A percentile compares a stretch with the other conserved stretches of the same genome.
Evolutionary conservation across 2,797 vertebrate genomes (phyloP).

Genomic region (Iguana delicatissima): DNA sequence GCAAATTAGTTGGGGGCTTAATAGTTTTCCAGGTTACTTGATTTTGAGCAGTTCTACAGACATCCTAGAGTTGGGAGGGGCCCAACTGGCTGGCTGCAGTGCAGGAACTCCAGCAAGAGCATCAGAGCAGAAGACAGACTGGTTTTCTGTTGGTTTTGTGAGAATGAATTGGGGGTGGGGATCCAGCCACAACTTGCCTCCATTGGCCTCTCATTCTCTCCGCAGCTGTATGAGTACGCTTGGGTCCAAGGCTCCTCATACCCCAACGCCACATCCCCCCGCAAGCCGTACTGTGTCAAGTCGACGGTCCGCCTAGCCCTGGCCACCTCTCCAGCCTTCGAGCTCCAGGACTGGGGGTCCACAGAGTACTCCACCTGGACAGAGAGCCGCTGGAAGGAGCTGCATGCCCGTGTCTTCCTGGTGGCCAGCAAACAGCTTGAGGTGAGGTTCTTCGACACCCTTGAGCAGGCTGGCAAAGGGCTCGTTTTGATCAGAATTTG

Average conservation of each 20-base stretch:
- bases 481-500: neutral
- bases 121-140: too few relatives aligned
- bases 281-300: constrained; percentile 81
- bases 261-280: constrained; percentile 79
- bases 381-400: constrained; percentile 93
- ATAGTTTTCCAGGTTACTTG: too few relatives aligned
- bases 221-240: constrained; percentile 84
- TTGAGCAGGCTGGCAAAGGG: accelerated
- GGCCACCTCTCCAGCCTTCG: constrained; percentile 92
- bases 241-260: constrained; percentile 88
- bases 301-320: constrained; percentile 79
- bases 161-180: too few relatives aligned
- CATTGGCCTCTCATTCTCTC: neutral
- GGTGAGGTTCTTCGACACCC: constrained; percentile 75
- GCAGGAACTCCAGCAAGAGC: too few relatives aligned
- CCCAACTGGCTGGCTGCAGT: too few relatives aligned
- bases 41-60: too few relatives aligned
- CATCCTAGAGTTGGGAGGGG: too few relatives aligned
- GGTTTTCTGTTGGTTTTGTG: too few relatives aligned
- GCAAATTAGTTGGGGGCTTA: too few relatives aligned
- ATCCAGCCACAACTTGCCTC: too few relatives aligned
- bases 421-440: constrained; percentile 91
- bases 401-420: constrained; percentile 91
- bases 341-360: constrained; percentile 85
- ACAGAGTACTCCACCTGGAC: constrained; percentile 93